These are phyloP conservation scores for Sphyrna mokarran DNA, from an alignment of 2,113 vertebrate species.

Conservation along the genomic window DNA sequence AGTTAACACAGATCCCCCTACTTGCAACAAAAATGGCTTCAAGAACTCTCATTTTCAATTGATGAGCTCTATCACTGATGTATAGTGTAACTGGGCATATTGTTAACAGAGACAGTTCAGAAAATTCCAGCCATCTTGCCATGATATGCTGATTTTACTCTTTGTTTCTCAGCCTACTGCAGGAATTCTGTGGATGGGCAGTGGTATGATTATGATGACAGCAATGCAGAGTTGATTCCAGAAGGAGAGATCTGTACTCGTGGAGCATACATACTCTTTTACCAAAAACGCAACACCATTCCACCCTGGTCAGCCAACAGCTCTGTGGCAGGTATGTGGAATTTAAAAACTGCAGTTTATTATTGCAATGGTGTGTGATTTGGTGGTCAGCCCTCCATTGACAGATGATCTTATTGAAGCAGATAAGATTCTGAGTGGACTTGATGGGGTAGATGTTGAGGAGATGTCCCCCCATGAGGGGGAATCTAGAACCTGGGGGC, in stretches of 20 bases:
- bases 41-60: background rate
- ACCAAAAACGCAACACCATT: conserved; percentile 75
- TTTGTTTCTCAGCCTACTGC: conserved; percentile 69
- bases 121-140: background rate
- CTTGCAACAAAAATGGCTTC: background rate
- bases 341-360: background rate
- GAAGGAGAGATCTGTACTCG: conserved; percentile 76
- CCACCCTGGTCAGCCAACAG: conserved; percentile 73
- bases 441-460: too few relatives aligned
- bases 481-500: too few relatives aligned
- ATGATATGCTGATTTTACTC: background rate
- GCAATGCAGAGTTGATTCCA: conserved; percentile 67
- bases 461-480: too few relatives aligned
- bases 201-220: conserved; percentile 92
- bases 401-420: too few relatives aligned
- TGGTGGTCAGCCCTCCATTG: too few relatives aligned
- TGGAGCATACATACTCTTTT: conserved; percentile 90
- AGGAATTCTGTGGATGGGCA: conserved; percentile 79
- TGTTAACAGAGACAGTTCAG: background rate
- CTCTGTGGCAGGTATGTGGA: conserved; percentile 66
- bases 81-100: background rate
- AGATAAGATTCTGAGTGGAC: too few relatives aligned
- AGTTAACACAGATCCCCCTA: background rate
- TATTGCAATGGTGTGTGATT: background rate
- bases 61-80: background rate